Conservation (phyloP, 2,797 vertebrate genomes). For the Rhinogobio ventralis region DNA sequence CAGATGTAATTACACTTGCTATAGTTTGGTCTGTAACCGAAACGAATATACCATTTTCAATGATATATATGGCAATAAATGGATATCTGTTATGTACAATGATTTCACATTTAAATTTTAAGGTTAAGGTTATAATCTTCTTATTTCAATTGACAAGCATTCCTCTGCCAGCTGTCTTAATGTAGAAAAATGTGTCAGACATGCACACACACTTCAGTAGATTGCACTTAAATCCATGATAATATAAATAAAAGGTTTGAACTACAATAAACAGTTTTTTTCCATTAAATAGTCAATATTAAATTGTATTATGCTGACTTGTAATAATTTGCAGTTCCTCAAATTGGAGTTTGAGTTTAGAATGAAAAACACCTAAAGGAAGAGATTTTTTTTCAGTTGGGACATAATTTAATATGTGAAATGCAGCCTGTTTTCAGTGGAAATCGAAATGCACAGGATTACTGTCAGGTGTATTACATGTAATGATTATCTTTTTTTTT, state of each 20-base stretch:
- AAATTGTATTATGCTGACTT: conserved; percentile 1
- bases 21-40: too few species aligned
- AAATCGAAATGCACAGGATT: background rate
- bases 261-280: background rate
- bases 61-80: too few species aligned
- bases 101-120: too few species aligned
- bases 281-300: background rate
- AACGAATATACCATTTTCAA: too few species aligned
- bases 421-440: background rate
- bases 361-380: conserved; percentile 3
- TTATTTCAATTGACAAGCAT: too few species aligned
- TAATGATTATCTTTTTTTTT: conserved; percentile 73
- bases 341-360: background rate
- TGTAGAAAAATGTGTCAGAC: background rate
- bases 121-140: too few species aligned
- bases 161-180: background rate
- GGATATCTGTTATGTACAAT: too few species aligned
- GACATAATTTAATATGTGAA: conserved; percentile 7
- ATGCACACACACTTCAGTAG: background rate
- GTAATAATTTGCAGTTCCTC: background rate
- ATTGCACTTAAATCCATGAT: background rate
- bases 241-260: conserved; percentile 3
- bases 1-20: too few species aligned
- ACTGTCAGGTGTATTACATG: conserved; percentile 77
- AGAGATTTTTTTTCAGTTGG: conserved; percentile 7